Conservation (phyloP, 2,888 invertebrate genomes). For the Nomada ferruginata region DNA sequence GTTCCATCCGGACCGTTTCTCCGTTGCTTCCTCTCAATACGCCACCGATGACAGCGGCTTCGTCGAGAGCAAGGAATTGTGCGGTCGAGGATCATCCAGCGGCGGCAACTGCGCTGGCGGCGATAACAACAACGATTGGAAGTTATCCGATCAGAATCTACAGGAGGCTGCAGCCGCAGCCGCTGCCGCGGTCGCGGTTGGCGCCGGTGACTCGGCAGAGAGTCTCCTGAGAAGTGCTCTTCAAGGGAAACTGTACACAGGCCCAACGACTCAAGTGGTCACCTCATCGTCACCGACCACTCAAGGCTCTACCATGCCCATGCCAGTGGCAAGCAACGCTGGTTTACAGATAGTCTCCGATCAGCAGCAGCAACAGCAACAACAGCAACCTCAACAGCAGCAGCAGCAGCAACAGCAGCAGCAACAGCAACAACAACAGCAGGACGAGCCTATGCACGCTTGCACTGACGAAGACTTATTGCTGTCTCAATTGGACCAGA, state of each 20-base stretch:
- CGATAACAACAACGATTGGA: conserved; percentile 93
- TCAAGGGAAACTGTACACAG: conserved; percentile 89
- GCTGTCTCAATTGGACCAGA: conserved; percentile 88
- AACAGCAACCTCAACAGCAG: conserved; percentile 76
- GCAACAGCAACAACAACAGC: conserved; percentile 82
- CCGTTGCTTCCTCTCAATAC: conserved; percentile 83
- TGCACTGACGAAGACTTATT: conserved; percentile 89
- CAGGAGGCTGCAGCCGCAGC: conserved; percentile 75
- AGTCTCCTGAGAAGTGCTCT: conserved; percentile 92
- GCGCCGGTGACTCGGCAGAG: conserved; percentile 85
- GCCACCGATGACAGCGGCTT: conserved; percentile 92
- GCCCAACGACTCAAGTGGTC: conserved; percentile 73
- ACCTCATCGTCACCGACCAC: conserved; percentile 76
- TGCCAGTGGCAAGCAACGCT: conserved; percentile 74
- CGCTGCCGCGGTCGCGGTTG: conserved; percentile 68
- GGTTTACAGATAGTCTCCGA: conserved; percentile 75
- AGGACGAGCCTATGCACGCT: conserved; percentile 86
- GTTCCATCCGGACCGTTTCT: conserved; percentile 74
- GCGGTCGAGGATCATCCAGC: conserved; percentile 63
- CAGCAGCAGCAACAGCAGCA: conserved; percentile 68
- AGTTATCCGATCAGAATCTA: conserved; percentile 90
- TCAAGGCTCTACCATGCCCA: conserved; percentile 82
- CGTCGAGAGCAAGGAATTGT: conserved; percentile 88
- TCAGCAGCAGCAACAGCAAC: conserved; percentile 77
- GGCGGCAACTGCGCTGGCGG: conserved; percentile 74